A percentile compares a stretch with the other conserved stretches of the same genome.
phyloP scores from a whole-genome alignment of 2,797 vertebrate genomes.

The Pyrrhura leucotis region DNA sequence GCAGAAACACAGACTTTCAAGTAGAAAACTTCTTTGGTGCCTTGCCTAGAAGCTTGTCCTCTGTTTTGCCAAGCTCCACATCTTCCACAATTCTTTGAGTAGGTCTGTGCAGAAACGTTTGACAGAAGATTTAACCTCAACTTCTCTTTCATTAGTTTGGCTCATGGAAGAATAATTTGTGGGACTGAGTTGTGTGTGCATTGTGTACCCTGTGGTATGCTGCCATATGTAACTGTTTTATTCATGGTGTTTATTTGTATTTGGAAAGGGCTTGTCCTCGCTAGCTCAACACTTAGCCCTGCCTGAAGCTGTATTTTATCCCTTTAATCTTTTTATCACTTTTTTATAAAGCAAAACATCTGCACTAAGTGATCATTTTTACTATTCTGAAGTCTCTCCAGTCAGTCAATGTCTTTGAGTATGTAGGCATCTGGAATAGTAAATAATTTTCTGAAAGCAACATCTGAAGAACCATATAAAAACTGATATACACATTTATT shows the following conservation, averaged over 20 bases:
- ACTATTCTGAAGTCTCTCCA: not conserved
- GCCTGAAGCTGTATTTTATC: not conserved
- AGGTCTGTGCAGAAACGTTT: not conserved
- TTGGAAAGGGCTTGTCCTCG: not conserved
- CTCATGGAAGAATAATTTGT: not conserved
- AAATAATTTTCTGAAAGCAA: not conserved
- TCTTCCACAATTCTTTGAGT: not conserved
- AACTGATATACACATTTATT: not conserved
- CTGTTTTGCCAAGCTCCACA: not conserved
- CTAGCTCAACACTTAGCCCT: not conserved
- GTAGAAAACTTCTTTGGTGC: not conserved
- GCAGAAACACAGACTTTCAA: not conserved
- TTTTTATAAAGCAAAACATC: not conserved
- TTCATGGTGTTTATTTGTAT: not conserved
- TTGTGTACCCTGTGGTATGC: not conserved
- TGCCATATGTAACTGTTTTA: not conserved
- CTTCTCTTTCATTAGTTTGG: not conserved
- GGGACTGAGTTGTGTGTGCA: not conserved
- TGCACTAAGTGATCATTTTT: not conserved
- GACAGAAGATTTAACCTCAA: not conserved
- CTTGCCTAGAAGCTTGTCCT: not conserved
- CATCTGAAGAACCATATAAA: not conserved
- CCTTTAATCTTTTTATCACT: not conserved
- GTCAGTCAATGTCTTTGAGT: not conserved
- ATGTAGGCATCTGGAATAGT: not conserved